Conservation (phyloP, 2,888 invertebrate species). For the Chironomus riparius region DNA sequence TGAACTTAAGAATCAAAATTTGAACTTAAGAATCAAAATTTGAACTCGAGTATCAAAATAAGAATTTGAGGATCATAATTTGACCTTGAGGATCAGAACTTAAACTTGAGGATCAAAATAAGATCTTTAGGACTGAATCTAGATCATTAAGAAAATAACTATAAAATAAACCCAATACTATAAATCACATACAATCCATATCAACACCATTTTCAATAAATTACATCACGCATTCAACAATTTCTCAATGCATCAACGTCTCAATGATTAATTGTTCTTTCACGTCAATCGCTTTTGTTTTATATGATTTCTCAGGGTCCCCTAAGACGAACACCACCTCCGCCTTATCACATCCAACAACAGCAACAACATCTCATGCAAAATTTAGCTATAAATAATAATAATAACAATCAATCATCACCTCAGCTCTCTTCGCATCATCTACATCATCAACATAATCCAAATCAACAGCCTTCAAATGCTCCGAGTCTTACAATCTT, state of each 20-base stretch:
- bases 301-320: slow-evolving; percentile 44
- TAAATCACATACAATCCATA: neutral
- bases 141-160: too few species aligned
- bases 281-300: slow-evolving; percentile 9
- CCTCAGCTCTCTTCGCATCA: slow-evolving; percentile 24
- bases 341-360: slow-evolving; percentile 53
- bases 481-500: neutral
- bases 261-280: neutral
- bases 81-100: too few species aligned
- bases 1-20: too few species aligned
- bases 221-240: neutral
- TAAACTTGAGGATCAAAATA: too few species aligned
- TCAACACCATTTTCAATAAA: neutral
- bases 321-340: slow-evolving; percentile 63
- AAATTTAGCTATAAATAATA: slow-evolving; percentile 30
- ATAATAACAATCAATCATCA: slow-evolving; percentile 30
- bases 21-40: too few species aligned
- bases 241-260: too few species aligned
- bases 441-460: slow-evolving; percentile 19
- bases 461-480: slow-evolving; percentile 27
- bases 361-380: slow-evolving; percentile 34
- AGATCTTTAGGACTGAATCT: too few species aligned
- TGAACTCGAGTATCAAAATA: too few species aligned
- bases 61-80: too few species aligned
- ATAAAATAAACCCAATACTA: too few species aligned